Evolutionary conservation across 2,113 vertebrate genomes (phyloP), one percentile per base, ranked within the genome.

Genomic region (Albula goreensis): DNA sequence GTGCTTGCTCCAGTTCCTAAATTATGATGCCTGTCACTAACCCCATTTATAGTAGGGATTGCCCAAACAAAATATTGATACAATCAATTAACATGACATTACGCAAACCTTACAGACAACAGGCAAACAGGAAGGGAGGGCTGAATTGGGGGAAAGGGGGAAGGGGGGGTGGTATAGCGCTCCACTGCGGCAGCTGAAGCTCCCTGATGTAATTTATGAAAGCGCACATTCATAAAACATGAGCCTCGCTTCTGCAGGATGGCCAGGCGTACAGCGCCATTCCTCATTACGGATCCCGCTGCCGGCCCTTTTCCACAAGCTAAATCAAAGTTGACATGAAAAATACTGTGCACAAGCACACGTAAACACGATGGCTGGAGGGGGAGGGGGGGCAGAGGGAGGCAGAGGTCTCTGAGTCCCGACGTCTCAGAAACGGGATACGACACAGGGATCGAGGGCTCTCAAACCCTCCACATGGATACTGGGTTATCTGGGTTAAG

Each of bases 221-320:
- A 82, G 86, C 81, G 83, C 78, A 85, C 86, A 91, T 93, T 93
- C 90, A 92, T 92, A 91, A 94, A 95, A 93, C 91, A 94, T 94
- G 91, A 93, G 93, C 93, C 91, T 87, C 88, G 88, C 92, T 92
- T 89, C 89, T 92, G 90, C 89, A 92, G 90, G 92, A 94, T 94
- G 90, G 92, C 13, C 63, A 3, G 19, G 17, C 85, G 90, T 87
- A 89, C 60, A 15, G 90, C 86, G 88, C 87, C 85, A 86, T 89
- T 25, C 48, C 56, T 86, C 51, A 70, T 86, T 86, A 81, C 51
- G 12, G 77, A 79, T 22, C 22, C 50, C 17, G 25, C 66, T 74
- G 5, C 81, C 50, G 56, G 50, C 31, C 51, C 50, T 80, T 83
- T 31, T 77, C 57, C 57, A 56, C 79, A 70, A 25, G 52, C 79